Evolutionary conservation across 2,113 vertebrate species (phyloP).

Genomic region (Anguilla rostrata): DNA sequence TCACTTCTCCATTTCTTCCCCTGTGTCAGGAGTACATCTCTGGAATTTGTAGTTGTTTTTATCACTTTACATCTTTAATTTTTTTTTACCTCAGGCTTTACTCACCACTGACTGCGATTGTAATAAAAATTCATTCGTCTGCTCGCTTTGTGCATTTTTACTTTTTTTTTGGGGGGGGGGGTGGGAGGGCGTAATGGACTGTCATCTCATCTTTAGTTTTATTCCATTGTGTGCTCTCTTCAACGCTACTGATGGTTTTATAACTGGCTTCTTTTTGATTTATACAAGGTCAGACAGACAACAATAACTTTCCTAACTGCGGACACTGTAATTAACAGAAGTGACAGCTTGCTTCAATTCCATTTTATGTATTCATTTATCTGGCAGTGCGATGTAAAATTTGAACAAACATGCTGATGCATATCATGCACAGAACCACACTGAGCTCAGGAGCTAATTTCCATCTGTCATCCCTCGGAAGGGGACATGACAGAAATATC

Average conservation of each 20-base stretch:
- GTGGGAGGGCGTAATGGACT: not conserved
- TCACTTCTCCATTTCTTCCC: not conserved
- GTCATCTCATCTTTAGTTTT: not conserved
- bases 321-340: no score
- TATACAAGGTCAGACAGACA: not conserved
- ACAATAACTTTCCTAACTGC: no score
- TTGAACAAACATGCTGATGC: not conserved
- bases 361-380: not conserved
- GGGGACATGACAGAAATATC: not conserved
- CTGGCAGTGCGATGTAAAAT: no score
- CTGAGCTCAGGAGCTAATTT: not conserved
- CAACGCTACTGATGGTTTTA: not conserved
- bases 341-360: not conserved
- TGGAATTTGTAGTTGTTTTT: conserved; percentile 2
- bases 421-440: not conserved
- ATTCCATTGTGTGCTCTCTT: not conserved
- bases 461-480: not conserved
- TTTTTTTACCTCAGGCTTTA: not conserved
- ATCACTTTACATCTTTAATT: no score
- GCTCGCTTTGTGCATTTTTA: not conserved
- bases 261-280: not conserved
- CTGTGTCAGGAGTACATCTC: not conserved
- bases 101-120: conserved; percentile 2
- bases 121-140: not conserved
- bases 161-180: not conserved